These are phyloP conservation scores for Xenopus tropicalis DNA, from an alignment of 2,113 vertebrate genomes.

Conservation along the genomic window DNA sequence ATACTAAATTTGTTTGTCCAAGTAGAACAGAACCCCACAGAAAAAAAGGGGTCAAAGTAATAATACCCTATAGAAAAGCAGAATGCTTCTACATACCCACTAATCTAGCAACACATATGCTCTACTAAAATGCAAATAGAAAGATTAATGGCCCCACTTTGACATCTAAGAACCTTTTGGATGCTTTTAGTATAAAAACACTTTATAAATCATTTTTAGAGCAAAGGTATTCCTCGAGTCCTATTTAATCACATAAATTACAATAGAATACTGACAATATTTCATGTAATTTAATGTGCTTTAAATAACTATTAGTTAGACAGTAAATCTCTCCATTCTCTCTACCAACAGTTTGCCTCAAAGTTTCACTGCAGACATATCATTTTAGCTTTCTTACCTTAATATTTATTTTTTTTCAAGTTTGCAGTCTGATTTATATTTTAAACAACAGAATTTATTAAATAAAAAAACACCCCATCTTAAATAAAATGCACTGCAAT, in stretches of 20 bases:
- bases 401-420: conserved; percentile 5
- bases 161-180: conserved; percentile 66
- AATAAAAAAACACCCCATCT: conserved; percentile 17
- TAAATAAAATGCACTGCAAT: conserved; percentile 24
- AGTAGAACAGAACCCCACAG: conserved; percentile 62
- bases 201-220: conserved; percentile 80
- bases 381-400: conserved; percentile 31
- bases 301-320: conserved; percentile 50
- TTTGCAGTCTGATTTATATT: conserved; percentile 28
- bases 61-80: conserved; percentile 62
- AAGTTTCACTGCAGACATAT: conserved; percentile 17
- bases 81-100: conserved; percentile 65
- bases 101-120: conserved; percentile 72
- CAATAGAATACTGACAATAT: conserved; percentile 52
- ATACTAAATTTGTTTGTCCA: conserved; percentile 68
- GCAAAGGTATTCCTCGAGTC: conserved; percentile 52
- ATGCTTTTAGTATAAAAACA: conserved; percentile 67
- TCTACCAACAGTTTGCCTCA: conserved; percentile 31
- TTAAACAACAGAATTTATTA: conserved; percentile 30
- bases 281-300: conserved; percentile 50
- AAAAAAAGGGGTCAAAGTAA: conserved; percentile 68
- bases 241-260: conserved; percentile 62
- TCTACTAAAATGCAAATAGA: conserved; percentile 62
- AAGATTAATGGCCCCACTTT: conserved; percentile 74
- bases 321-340: conserved; percentile 35